Evolutionary conservation across 2,888 invertebrate species (phyloP).

Genomic region (Endotricha flammealis): DNA sequence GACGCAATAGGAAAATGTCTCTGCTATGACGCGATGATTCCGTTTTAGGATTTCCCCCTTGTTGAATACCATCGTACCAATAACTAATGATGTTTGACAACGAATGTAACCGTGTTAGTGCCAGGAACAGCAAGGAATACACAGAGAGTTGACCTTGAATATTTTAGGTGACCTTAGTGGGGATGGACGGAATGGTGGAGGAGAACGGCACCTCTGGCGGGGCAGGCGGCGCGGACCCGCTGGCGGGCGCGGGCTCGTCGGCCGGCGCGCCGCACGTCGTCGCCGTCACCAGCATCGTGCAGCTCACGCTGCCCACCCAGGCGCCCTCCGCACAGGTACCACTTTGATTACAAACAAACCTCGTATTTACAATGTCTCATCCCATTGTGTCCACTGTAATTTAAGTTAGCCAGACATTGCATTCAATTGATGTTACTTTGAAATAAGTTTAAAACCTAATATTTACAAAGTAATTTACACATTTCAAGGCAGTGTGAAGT

Average conservation of each 20-base stretch:
- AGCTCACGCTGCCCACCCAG: conserved; percentile 86
- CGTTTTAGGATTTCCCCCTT: conserved; percentile 52
- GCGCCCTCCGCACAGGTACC: conserved; percentile 82
- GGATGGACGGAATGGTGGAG: conserved; percentile 96
- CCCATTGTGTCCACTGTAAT: no score
- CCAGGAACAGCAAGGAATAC: conserved; percentile 57
- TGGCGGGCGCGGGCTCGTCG: conserved; percentile 50
- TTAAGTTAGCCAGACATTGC: no score
- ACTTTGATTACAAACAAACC: conserved; percentile 26
- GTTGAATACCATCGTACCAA: conserved; percentile 26
- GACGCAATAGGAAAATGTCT: conserved; percentile 70
- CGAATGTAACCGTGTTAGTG: conserved; percentile 36
- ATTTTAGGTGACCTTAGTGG: conserved; percentile 81
- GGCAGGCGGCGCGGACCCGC: conserved; percentile 56
- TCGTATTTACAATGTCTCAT: no score
- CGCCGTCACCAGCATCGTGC: conserved; percentile 88
- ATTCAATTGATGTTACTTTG: no score
- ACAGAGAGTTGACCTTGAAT: conserved; percentile 75
- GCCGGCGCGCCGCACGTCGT: conserved; percentile 62
- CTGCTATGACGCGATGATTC: conserved; percentile 63
- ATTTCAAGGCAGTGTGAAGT: no score
- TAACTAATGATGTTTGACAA: conserved; percentile 32
- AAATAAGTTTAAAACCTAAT: no score
- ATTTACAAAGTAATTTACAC: no score
- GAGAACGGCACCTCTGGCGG: conserved; percentile 84